Conservation (phyloP, 2,888 invertebrate genomes). For the Netelia melanura region DNA sequence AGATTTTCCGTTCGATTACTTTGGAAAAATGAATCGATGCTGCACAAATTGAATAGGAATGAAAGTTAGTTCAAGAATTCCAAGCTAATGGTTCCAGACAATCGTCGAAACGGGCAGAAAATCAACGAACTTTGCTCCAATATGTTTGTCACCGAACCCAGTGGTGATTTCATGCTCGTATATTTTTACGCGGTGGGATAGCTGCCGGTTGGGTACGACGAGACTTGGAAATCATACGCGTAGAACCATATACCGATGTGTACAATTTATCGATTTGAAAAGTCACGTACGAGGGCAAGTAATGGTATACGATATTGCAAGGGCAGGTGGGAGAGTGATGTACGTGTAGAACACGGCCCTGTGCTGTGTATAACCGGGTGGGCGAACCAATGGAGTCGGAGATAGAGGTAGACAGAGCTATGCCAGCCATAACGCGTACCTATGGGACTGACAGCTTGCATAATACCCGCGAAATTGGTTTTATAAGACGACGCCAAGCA, state of each 20-base stretch:
- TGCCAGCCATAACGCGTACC: constrained; percentile 81
- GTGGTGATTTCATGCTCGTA: too few relatives aligned
- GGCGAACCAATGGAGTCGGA: constrained; percentile 50
- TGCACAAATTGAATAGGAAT: too few relatives aligned
- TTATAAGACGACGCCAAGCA: constrained; percentile 83
- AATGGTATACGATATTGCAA: neutral
- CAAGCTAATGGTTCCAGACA: too few relatives aligned
- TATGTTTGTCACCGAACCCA: too few relatives aligned
- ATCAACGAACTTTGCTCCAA: too few relatives aligned
- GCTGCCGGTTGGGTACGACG: too few relatives aligned
- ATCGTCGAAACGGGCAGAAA: too few relatives aligned
- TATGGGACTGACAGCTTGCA: constrained; percentile 83
- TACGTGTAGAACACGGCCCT: constrained; percentile 17
- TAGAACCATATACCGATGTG: neutral
- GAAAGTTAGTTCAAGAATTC: too few relatives aligned
- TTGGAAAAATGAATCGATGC: too few relatives aligned
- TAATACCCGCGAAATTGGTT: constrained; percentile 84
- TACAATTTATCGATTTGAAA: constrained; percentile 59
- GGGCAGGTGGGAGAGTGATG: constrained; percentile 20
- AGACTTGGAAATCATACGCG: constrained; percentile 17
- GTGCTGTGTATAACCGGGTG: constrained; percentile 21
- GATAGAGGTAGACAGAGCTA: constrained; percentile 70
- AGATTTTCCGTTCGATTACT: too few relatives aligned
- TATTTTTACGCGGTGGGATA: too few relatives aligned
- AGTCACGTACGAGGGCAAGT: neutral